Evolutionary conservation across 1,140 invertebrate genomes (phyloP).

Genomic region (Sarcophaga peregrina): DNA sequence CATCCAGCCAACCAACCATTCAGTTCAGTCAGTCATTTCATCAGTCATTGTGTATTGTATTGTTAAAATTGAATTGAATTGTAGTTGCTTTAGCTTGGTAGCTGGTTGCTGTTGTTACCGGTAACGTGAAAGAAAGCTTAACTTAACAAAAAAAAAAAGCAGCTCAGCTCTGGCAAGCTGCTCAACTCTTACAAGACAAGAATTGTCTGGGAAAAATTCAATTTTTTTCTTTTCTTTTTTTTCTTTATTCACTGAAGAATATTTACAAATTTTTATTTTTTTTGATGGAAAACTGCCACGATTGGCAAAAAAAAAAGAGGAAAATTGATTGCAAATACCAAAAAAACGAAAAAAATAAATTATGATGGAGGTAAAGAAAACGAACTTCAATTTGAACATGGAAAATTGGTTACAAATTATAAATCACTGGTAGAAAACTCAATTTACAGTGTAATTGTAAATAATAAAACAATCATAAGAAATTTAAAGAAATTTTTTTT

Average conservation of each 20-base stretch:
- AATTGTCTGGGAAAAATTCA: not conserved
- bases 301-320: no score
- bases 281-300: no score
- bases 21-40: not conserved
- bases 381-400: not conserved
- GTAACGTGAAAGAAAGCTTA: not conserved
- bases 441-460: not conserved
- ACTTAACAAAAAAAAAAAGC: not conserved
- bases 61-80: no score
- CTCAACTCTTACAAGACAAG: not conserved
- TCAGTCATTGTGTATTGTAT: not conserved
- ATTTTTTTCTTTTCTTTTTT: not conserved
- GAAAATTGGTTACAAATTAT: conserved; percentile 15
- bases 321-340: not conserved
- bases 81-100: no score
- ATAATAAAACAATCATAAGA: not conserved
- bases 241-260: not conserved
- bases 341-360: not conserved
- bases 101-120: not conserved
- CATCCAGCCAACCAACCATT: no score
- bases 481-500: not conserved
- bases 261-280: not conserved
- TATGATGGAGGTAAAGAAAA: not conserved
- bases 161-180: no score
- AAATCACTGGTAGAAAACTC: not conserved